Conservation (phyloP, 2,888 invertebrate species). For the Corythucha ciliata region DNA sequence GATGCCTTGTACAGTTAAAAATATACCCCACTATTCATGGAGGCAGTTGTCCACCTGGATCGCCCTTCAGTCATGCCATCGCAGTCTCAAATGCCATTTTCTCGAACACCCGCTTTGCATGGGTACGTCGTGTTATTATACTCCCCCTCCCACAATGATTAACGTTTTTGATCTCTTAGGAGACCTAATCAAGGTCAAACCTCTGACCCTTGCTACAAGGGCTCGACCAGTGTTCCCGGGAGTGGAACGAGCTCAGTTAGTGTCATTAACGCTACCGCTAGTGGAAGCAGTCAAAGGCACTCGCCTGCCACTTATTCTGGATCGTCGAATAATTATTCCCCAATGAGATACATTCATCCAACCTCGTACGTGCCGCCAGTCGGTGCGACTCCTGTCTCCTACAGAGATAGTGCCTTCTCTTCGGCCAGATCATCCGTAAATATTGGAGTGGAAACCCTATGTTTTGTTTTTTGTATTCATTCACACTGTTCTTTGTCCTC, state of each 20-base stretch:
- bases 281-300: slow-evolving; percentile 16
- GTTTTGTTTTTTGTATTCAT: too few species aligned
- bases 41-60: slow-evolving; percentile 34
- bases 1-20: slow-evolving; percentile 25
- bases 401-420: slow-evolving; percentile 14
- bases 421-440: slow-evolving; percentile 19
- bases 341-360: slow-evolving; percentile 29
- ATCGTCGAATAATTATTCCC: slow-evolving; percentile 22
- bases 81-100: slow-evolving; percentile 39
- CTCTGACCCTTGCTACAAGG: slow-evolving; percentile 20
- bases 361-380: slow-evolving; percentile 20
- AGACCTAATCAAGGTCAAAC: background rate
- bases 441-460: too few species aligned
- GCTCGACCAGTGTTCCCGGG: slow-evolving; percentile 8
- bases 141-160: too few species aligned
- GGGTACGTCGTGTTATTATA: slow-evolving; percentile 36
- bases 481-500: background rate
- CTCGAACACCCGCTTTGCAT: slow-evolving; percentile 37
- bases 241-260: slow-evolving; percentile 1
- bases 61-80: slow-evolving; percentile 38
- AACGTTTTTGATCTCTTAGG: background rate
- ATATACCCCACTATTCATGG: slow-evolving; percentile 26
- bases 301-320: slow-evolving; percentile 24
- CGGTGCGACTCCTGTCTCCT: slow-evolving; percentile 23
- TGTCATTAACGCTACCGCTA: slow-evolving; percentile 17